phyloP scores from a whole-genome alignment of 2,888 invertebrate species.

The Chloroclystis v-ata region DNA sequence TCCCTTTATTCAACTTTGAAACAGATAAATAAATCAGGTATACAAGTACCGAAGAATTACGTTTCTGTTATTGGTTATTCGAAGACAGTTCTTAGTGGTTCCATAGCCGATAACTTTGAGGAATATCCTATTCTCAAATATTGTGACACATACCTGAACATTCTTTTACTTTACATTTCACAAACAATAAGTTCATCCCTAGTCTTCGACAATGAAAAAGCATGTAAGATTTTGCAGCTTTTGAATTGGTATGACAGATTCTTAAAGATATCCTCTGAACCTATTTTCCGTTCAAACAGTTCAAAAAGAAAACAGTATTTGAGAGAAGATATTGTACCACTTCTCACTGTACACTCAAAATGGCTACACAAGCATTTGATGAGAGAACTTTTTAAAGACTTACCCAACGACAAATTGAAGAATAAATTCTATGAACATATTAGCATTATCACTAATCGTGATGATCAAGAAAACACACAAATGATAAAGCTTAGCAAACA shows the following conservation, averaged over 20 bases:
- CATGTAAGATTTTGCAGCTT: constrained; percentile 63
- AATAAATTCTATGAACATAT: constrained; percentile 35
- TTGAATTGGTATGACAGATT: constrained; percentile 78
- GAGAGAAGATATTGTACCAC: constrained; percentile 76
- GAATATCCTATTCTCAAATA: constrained; percentile 75
- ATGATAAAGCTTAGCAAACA: constrained; percentile 59
- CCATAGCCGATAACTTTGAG: constrained; percentile 65
- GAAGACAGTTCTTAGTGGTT: constrained; percentile 57
- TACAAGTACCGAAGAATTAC: constrained; percentile 25
- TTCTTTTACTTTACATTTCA: constrained; percentile 49
- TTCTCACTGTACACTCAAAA: constrained; percentile 83
- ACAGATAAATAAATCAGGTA: constrained; percentile 32
- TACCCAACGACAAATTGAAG: constrained; percentile 33
- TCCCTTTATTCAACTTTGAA: constrained; percentile 34
- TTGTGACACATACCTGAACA: constrained; percentile 67
- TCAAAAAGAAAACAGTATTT: constrained; percentile 53
- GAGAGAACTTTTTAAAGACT: constrained; percentile 41
- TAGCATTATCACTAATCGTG: constrained; percentile 32
- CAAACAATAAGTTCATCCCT: constrained; percentile 45
- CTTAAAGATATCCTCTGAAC: constrained; percentile 52
- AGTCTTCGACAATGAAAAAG: constrained; percentile 50
- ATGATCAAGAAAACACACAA: constrained; percentile 43
- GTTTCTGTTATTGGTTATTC: constrained; percentile 75
- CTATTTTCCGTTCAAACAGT: constrained; percentile 48
- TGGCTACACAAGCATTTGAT: constrained; percentile 84